Evolutionary conservation across 2,797 vertebrate genomes (phyloP).

Genomic region (Gymnocypris eckloni): DNA sequence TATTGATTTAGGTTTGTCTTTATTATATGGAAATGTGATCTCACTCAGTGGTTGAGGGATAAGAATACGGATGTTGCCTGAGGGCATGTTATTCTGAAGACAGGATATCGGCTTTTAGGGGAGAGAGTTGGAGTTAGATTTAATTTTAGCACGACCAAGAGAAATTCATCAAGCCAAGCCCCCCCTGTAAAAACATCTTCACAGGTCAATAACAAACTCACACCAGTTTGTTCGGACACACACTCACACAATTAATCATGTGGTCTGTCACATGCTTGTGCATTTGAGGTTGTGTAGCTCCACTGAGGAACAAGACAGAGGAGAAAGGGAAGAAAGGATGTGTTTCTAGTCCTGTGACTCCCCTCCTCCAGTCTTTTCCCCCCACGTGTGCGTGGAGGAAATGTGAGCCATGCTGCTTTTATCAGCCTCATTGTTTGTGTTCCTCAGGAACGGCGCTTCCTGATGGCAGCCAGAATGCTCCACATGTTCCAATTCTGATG

Average conservation of each 20-base stretch:
- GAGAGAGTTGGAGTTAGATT: conserved; percentile 10
- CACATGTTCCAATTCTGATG: conserved; percentile 68
- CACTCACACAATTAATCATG: conserved; percentile 17
- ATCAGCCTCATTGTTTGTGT: conserved; percentile 70
- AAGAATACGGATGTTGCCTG: neutral
- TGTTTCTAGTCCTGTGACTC: conserved; percentile 56
- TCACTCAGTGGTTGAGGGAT: neutral
- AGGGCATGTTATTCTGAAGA: conserved; percentile 23
- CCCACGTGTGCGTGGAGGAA: conserved; percentile 57
- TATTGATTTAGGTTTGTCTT: conserved; percentile 39
- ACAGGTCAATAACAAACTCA: conserved; percentile 58
- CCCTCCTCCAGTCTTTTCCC: conserved; percentile 41
- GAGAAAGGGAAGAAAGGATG: conserved; percentile 58
- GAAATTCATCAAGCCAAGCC: conserved; percentile 42
- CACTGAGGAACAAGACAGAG: conserved; percentile 39
- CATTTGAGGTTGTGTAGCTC: conserved; percentile 33
- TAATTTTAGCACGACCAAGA: conserved; percentile 40
- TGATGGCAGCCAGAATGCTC: conserved; percentile 68
- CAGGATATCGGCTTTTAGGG: conserved; percentile 6
- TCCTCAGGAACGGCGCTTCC: conserved; percentile 76
- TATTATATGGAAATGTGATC: conserved; percentile 42
- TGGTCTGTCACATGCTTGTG: conserved; percentile 45
- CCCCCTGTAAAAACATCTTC: conserved; percentile 40
- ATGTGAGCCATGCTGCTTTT: conserved; percentile 64
- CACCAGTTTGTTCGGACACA: conserved; percentile 49